phyloP scores from a whole-genome alignment of 2,888 invertebrate genomes.

The Geophilus truncorum region DNA sequence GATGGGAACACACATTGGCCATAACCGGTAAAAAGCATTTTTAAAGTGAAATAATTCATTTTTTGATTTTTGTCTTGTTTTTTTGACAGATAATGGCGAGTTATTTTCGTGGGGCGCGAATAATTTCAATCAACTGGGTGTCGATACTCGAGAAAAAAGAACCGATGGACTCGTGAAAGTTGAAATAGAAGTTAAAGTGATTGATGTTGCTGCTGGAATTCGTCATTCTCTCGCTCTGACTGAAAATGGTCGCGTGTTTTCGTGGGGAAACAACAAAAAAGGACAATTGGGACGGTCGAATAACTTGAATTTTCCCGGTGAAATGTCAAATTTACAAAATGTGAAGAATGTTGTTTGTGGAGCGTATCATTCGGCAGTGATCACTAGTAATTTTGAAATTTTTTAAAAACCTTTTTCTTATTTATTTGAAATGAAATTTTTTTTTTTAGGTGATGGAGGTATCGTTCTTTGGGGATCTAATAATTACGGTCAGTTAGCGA shows the following conservation, averaged over 20 bases:
- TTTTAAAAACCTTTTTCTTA: not conserved
- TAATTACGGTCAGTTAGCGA: not conserved
- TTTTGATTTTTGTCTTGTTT: too few species aligned
- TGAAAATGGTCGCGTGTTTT: not conserved
- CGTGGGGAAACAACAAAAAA: not conserved
- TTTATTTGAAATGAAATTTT: not conserved
- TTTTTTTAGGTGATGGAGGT: not conserved
- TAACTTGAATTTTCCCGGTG: not conserved
- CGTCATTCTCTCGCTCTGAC: not conserved
- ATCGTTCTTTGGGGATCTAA: not conserved
- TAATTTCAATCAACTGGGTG: not conserved
- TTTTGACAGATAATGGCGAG: conserved; percentile 7
- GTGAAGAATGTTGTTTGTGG: not conserved
- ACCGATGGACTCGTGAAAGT: not conserved
- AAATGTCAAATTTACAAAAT: not conserved
- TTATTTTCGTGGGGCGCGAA: not conserved
- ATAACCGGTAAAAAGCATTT: not conserved
- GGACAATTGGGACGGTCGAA: not conserved
- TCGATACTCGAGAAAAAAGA: not conserved
- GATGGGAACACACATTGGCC: conserved; percentile 16
- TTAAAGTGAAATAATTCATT: not conserved
- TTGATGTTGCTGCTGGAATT: not conserved
- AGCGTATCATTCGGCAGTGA: not conserved
- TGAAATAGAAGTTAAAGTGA: not conserved
- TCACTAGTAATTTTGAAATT: not conserved